Conservation (phyloP, 2,113 vertebrate species). For the Campylomormyrus tamandua region DNA sequence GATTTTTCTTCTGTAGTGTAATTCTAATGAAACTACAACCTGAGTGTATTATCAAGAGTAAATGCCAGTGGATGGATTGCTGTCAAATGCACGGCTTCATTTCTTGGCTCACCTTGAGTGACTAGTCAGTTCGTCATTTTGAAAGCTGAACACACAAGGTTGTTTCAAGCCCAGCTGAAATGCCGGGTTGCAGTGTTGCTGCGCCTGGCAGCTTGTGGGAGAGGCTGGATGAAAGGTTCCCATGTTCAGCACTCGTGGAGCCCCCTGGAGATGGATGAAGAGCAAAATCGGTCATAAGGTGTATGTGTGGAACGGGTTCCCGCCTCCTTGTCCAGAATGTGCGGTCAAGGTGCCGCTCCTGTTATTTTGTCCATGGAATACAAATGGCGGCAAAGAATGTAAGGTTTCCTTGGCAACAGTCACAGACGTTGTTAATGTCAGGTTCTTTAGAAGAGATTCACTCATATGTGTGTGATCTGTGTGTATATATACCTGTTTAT, state of each 20-base stretch:
- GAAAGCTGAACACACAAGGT: neutral
- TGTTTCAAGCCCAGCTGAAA: neutral
- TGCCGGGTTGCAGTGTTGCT: neutral
- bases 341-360: constrained; percentile 24
- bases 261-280: neutral
- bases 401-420: constrained; percentile 45
- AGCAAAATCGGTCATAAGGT: neutral
- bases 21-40: neutral
- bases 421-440: constrained; percentile 26
- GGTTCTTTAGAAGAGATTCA: constrained; percentile 22
- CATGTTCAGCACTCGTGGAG: neutral
- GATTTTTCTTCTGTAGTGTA: neutral
- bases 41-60: neutral
- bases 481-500: constrained; percentile 2
- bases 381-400: constrained; percentile 28
- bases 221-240: neutral
- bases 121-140: neutral
- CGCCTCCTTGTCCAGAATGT: neutral
- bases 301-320: neutral
- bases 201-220: neutral
- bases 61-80: neutral
- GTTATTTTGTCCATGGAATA: constrained; percentile 29
- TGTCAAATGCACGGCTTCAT: neutral
- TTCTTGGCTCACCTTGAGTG: neutral
- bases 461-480: constrained; percentile 11